Conservation (phyloP, 92 coral and sea anemone genomes). For the Palythoa grandis region DNA sequence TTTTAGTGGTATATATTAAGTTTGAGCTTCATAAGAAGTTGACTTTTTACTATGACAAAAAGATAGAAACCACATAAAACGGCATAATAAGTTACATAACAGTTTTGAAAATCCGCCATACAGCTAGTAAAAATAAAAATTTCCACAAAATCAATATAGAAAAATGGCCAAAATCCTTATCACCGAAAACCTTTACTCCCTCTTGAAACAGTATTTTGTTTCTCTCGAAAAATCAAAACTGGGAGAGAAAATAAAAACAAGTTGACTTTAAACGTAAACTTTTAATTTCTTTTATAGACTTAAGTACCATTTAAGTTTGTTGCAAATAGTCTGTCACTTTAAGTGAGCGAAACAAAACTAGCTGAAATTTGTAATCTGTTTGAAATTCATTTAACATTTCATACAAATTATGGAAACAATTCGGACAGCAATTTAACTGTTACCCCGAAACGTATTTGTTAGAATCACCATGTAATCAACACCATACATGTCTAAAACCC, state of each 20-base stretch:
- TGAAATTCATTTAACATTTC: not conserved
- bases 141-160: no score
- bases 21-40: no score
- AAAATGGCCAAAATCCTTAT: no score
- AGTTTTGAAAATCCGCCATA: no score
- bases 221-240: not conserved
- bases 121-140: no score
- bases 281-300: not conserved
- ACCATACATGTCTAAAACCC: not conserved
- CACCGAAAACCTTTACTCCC: no score
- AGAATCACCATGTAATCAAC: not conserved
- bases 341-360: slow-evolving; percentile 2
- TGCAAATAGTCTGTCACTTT: not conserved
- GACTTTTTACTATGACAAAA: no score
- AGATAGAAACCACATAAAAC: no score
- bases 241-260: not conserved
- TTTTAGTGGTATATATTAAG: not conserved
- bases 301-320: not conserved
- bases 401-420: not conserved
- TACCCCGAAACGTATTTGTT: not conserved
- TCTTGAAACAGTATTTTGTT: not conserved
- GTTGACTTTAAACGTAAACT: not conserved
- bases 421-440: not conserved
- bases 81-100: no score
- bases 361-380: not conserved